Evolutionary conservation across 1,140 invertebrate species (phyloP).

Genomic region (Zophobas atratus): DNA sequence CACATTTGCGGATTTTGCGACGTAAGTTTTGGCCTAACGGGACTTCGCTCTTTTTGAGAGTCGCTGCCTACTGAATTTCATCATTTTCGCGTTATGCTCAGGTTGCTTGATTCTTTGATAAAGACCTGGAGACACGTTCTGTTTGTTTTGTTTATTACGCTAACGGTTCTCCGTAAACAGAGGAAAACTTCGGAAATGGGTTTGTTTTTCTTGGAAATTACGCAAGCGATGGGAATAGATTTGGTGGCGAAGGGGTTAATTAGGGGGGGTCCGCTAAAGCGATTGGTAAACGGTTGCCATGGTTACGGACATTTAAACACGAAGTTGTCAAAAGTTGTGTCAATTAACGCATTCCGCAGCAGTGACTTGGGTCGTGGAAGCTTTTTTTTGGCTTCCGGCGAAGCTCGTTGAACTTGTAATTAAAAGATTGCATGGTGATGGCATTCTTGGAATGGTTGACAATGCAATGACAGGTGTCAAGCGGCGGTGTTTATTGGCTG

Average conservation of each 20-base stretch:
- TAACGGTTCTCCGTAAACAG: not conserved
- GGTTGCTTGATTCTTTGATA: not conserved
- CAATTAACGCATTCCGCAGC: not conserved
- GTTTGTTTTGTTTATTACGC: slow-evolving; percentile 3
- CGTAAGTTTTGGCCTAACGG: slow-evolving; percentile 8
- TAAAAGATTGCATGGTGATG: too few species aligned
- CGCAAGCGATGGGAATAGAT: too few species aligned
- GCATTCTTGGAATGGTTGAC: too few species aligned
- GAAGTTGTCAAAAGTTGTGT: not conserved
- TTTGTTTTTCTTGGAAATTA: too few species aligned
- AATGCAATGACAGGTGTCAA: too few species aligned
- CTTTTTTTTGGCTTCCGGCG: not conserved
- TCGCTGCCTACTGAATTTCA: slow-evolving; percentile 38
- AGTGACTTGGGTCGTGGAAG: not conserved
- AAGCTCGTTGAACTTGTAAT: not conserved
- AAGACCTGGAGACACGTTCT: slow-evolving; percentile 6
- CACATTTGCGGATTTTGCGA: not conserved
- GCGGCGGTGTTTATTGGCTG: too few species aligned
- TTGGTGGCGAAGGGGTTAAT: not conserved
- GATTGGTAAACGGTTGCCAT: slow-evolving; percentile 5
- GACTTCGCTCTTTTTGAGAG: slow-evolving; percentile 8
- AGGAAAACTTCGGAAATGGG: not conserved
- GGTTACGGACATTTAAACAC: slow-evolving; percentile 34
- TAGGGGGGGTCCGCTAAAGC: not conserved
- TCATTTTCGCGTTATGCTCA: slow-evolving; percentile 16